Evolutionary conservation across 2,797 vertebrate species (phyloP), one percentile per base, ranked within the genome.

Genomic region (Enteromius fasciolatus): DNA sequence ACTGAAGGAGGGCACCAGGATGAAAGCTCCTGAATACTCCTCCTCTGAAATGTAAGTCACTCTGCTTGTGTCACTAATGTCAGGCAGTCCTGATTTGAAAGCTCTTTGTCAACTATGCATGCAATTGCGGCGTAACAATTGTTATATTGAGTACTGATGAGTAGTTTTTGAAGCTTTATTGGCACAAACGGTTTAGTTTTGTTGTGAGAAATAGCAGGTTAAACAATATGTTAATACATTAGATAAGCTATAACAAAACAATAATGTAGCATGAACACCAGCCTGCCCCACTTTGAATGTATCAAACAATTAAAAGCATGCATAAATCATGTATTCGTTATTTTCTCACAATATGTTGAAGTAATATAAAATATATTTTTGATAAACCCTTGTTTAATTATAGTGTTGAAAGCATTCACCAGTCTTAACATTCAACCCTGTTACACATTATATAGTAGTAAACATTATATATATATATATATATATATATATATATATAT

Each of bases 1-100:
- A 41, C 94, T 98, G 82, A 98, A 98, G 88, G 97, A 98, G n/a
- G 97, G 97, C 44, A 97, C 96, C 15, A 92, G 97, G 81, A 98
- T 98, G 97, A 95, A 95, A 91, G 93, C 96, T 0, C 97, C 97
- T 12, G 97, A 98, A 68, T 98, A 98, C 83, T 94, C 97, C 10
- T 96, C 96, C 54, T 94, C 96, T 41, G 97, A 98, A 96, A 95
- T 98, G 97, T 98, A 92, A 96, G 41, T 78, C 4, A 31, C 28
- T 79, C 28, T 70, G 12, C 52, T 59, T 41, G 36, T 76, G 73
- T 41, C 52, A 59, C 46, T 9, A n/a, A 48, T 63, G 25, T 46
- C 75, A 63, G 39, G 28, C 57, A 12, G 36, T 78, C 25, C 20
- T 69, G 36, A 64, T 81, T n/a, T 75, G 28, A 54, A 69, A n/a